Percentiles rank a stretch among this genome's conserved stretches.
Conservation (phyloP, 2,888 invertebrate genomes). For the Ophraella communa region DNA sequence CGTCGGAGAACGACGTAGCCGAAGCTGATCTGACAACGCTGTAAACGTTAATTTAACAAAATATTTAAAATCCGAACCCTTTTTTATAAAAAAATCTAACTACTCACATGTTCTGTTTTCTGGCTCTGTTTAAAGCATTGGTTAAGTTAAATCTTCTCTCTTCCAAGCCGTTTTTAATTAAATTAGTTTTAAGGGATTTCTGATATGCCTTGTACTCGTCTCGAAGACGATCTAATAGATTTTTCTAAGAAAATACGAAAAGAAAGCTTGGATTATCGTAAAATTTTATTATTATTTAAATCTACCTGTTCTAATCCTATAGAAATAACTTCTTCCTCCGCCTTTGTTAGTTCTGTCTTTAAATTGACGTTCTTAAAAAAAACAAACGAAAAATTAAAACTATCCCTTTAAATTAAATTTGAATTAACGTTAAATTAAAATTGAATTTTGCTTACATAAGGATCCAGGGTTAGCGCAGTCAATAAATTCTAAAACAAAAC, state of each 20-base stretch:
- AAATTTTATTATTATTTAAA: too few relatives aligned
- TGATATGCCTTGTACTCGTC: constrained; percentile 54
- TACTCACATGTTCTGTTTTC: constrained; percentile 59
- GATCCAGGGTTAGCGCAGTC: constrained; percentile 49
- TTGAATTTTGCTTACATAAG: constrained; percentile 57
- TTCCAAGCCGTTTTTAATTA: constrained; percentile 53
- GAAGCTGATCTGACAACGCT: constrained; percentile 48
- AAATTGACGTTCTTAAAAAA: constrained; percentile 51
- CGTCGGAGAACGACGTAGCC: constrained; percentile 54
- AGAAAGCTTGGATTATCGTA: background rate
- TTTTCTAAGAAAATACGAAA: constrained; percentile 49
- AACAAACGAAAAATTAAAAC: constrained; percentile 22
- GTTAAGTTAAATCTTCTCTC: constrained; percentile 54
- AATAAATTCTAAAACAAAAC: constrained; percentile 51
- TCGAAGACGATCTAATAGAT: constrained; percentile 52
- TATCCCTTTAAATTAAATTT: constrained; percentile 16
- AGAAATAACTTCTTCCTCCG: constrained; percentile 55
- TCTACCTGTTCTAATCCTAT: constrained; percentile 57
- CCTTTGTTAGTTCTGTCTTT: constrained; percentile 52
- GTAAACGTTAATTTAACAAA: constrained; percentile 12
- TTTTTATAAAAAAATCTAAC: background rate
- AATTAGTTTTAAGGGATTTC: constrained; percentile 50
- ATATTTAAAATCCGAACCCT: background rate
- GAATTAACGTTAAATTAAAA: constrained; percentile 26
- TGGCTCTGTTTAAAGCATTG: constrained; percentile 53